These are phyloP conservation scores for Nycticryphes semicollaris DNA, from an alignment of 2,113 vertebrate genomes.

Conservation along the genomic window DNA sequence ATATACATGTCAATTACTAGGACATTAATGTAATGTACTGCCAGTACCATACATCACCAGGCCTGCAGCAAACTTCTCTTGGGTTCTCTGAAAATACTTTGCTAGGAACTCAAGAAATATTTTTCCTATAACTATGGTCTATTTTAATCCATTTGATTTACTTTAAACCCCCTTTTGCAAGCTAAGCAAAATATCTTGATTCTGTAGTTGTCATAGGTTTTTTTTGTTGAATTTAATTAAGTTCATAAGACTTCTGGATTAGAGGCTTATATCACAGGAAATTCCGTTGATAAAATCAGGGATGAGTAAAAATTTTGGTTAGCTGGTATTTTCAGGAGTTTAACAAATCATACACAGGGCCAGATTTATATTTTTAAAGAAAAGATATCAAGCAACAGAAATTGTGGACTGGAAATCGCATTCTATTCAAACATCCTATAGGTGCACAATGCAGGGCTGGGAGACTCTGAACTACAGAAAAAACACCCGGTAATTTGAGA, in stretches of 20 bases:
- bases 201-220: not conserved
- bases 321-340: not conserved
- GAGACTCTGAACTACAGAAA: not conserved
- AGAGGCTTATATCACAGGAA: slow-evolving; percentile 1
- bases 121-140: not conserved
- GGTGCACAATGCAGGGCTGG: not conserved
- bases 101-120: not conserved
- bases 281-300: slow-evolving; percentile 16
- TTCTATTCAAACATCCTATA: not conserved
- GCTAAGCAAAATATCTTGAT: not conserved
- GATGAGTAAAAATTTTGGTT: not conserved
- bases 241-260: slow-evolving; percentile 18
- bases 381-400: not conserved
- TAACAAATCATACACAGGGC: not conserved
- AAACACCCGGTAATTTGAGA: not conserved
- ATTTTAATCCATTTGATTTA: slow-evolving; percentile 4
- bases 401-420: not conserved
- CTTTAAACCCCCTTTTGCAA: not conserved
- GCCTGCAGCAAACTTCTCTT: not conserved
- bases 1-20: slow-evolving; percentile 42
- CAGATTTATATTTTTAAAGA: not conserved
- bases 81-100: not conserved
- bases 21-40: slow-evolving; percentile 36
- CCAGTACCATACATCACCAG: slow-evolving; percentile 15
- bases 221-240: slow-evolving; percentile 45